phyloP scores from a whole-genome alignment of 2,888 invertebrate genomes.

The Nymphalis urticae region DNA sequence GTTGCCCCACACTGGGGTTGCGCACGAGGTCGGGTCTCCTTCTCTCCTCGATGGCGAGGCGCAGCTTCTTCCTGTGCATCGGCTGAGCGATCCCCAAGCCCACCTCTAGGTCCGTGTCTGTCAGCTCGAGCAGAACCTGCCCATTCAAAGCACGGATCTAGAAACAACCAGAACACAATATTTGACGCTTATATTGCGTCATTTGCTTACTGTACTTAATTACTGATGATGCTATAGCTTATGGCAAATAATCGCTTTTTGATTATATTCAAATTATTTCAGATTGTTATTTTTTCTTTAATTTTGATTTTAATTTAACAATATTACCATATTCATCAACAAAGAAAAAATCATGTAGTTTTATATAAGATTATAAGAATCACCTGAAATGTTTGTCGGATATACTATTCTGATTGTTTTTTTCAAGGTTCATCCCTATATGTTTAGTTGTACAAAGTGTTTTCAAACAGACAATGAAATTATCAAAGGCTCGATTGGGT shows the following conservation, averaged over 20 bases:
- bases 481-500: too few relatives aligned
- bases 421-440: too few relatives aligned
- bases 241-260: neutral
- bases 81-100: slow-evolving; percentile 95
- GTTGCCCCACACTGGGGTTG: slow-evolving; percentile 92
- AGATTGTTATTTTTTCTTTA: too few relatives aligned
- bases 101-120: slow-evolving; percentile 94
- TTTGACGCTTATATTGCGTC: slow-evolving; percentile 80
- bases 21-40: slow-evolving; percentile 92
- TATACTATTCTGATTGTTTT: too few relatives aligned
- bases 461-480: too few relatives aligned
- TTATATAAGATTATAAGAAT: too few relatives aligned
- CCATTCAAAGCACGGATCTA: slow-evolving; percentile 86
- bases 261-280: neutral
- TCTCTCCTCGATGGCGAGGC: slow-evolving; percentile 96
- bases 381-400: too few relatives aligned
- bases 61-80: slow-evolving; percentile 95
- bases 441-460: too few relatives aligned
- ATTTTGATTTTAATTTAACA: too few relatives aligned
- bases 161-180: slow-evolving; percentile 83
- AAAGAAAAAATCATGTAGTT: too few relatives aligned
- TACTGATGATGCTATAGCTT: neutral
- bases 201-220: slow-evolving; percentile 43
- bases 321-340: too few relatives aligned
- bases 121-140: slow-evolving; percentile 94